Conservation (phyloP, 2,888 invertebrate genomes). For the Junonia oenone region DNA sequence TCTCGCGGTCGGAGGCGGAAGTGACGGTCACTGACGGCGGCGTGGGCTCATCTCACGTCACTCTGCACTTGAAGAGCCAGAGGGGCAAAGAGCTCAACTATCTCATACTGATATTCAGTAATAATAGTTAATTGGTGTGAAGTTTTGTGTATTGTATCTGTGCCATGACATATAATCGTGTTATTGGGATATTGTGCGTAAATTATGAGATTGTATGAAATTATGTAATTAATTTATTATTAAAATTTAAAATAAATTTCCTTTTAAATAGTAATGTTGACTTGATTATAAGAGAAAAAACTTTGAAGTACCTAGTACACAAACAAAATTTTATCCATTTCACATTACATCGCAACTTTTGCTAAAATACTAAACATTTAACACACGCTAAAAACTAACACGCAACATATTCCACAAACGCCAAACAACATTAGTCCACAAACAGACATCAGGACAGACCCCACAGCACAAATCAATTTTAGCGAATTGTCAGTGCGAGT, state of each 20-base stretch:
- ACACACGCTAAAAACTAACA: not conserved
- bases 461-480: constrained; percentile 73
- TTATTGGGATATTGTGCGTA: not conserved
- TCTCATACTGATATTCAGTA: constrained; percentile 60
- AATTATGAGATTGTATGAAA: not conserved
- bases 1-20: constrained; percentile 54
- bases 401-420: constrained; percentile 2
- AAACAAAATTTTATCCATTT: too few relatives aligned
- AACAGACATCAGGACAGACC: constrained; percentile 37
- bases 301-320: too few relatives aligned
- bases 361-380: too few relatives aligned
- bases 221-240: not conserved
- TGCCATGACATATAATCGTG: too few relatives aligned
- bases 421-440: constrained; percentile 20
- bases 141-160: too few relatives aligned
- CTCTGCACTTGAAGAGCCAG: constrained; percentile 57
- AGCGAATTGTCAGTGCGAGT: constrained; percentile 63
- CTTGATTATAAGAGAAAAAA: too few relatives aligned
- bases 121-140: constrained; percentile 35
- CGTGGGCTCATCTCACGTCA: constrained; percentile 55
- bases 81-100: constrained; percentile 61
- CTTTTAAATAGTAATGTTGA: too few relatives aligned
- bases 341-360: too few relatives aligned
- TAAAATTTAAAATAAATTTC: too few relatives aligned
- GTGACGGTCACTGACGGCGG: constrained; percentile 60